Percentiles rank a stretch among this genome's conserved stretches.
Conservation (phyloP, 2,797 vertebrate genomes). For the Tragelaphus eurycerus region DNA sequence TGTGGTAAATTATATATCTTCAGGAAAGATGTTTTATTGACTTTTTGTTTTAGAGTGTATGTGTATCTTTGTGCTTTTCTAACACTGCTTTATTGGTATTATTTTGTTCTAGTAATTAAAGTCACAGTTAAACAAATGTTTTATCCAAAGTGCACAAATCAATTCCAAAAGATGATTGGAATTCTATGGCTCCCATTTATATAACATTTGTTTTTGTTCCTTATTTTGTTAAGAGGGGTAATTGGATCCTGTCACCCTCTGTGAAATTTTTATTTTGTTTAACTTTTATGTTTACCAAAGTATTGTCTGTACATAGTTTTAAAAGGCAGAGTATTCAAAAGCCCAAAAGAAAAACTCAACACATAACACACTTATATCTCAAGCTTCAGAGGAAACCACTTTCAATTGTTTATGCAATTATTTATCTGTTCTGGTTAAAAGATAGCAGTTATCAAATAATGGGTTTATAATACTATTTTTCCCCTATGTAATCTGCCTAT, state of each 20-base stretch:
- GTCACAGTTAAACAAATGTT: neutral
- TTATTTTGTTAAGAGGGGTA: neutral
- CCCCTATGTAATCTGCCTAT: neutral
- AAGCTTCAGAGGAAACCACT: neutral
- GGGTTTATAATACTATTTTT: neutral
- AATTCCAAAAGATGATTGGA: neutral
- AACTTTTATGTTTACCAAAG: neutral
- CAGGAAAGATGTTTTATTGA: neutral
- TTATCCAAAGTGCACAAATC: neutral
- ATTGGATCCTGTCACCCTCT: neutral
- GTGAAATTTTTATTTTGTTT: neutral
- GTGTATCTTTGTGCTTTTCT: neutral
- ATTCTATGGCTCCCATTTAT: neutral
- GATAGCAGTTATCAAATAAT: neutral
- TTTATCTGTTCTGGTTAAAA: neutral
- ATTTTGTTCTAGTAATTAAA: constrained; percentile 27
- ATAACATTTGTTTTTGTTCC: neutral
- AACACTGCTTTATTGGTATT: neutral
- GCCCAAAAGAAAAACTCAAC: neutral
- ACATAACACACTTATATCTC: neutral
- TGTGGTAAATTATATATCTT: neutral
- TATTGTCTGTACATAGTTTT: neutral
- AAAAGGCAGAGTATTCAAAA: neutral
- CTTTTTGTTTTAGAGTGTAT: neutral
- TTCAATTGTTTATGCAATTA: neutral